These are phyloP conservation scores for Aphaenogaster ashmeadi DNA, from an alignment of 1,140 invertebrate species.

Conservation along the genomic window DNA sequence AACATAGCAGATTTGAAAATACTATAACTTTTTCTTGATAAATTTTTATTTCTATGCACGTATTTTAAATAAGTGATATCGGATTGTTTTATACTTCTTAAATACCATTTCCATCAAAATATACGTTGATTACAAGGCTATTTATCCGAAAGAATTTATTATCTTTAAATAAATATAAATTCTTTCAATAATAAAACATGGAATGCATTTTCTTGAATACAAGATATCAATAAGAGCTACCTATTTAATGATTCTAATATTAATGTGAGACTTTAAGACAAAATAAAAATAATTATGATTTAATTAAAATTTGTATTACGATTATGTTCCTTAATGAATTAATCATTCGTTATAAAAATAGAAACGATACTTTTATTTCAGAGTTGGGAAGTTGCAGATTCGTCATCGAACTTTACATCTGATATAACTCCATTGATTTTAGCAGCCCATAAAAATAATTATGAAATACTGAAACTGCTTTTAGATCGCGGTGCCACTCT, in stretches of 20 bases:
- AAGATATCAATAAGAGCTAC: background rate
- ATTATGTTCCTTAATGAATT: background rate
- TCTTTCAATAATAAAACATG: background rate
- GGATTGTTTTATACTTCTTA: background rate
- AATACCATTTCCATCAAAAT: background rate
- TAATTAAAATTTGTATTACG: background rate
- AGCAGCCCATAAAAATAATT: slow-evolving; percentile 96
- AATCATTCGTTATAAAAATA: background rate
- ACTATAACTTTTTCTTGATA: background rate
- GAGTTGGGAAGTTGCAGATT: slow-evolving; percentile 96
- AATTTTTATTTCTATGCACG: background rate
- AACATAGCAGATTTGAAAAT: background rate
- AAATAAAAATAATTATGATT: background rate
- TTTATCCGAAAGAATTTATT: background rate
- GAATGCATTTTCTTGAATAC: no score
- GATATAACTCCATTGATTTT: slow-evolving; percentile 96
- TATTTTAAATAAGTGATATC: background rate
- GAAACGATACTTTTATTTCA: slow-evolving; percentile 76
- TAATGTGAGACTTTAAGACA: background rate
- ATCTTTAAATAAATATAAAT: background rate
- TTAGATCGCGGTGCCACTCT: slow-evolving; percentile 95
- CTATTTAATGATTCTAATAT: background rate
- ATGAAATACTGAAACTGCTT: slow-evolving; percentile 96
- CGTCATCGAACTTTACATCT: slow-evolving; percentile 94
- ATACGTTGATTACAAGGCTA: background rate